phyloP scores from a whole-genome alignment of 2,113 vertebrate species.

The Hassar affinis region DNA sequence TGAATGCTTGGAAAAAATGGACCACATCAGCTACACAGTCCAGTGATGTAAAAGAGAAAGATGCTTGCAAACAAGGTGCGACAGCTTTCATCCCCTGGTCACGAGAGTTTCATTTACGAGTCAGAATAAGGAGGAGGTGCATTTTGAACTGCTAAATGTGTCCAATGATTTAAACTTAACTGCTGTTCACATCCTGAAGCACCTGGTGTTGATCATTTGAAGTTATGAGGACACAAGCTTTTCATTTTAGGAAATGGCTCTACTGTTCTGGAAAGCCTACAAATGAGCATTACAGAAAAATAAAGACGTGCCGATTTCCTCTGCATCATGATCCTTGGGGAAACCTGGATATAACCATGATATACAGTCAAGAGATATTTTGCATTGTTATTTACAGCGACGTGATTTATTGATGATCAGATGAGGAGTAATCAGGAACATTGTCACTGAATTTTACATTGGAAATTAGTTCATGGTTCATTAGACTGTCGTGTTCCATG shows the following conservation, averaged over 20 bases:
- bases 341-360: background rate
- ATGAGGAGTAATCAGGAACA: background rate
- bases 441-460: background rate
- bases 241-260: background rate
- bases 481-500: background rate
- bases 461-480: background rate
- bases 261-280: background rate
- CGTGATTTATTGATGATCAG: background rate
- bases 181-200: slow-evolving; percentile 56
- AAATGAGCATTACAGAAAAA: background rate
- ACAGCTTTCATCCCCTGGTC: background rate
- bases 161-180: slow-evolving; percentile 49
- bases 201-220: slow-evolving; percentile 44
- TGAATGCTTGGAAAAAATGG: slow-evolving; percentile 96
- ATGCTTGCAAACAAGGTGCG: slow-evolving; percentile 77
- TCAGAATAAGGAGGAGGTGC: background rate
- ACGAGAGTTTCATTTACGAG: background rate
- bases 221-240: slow-evolving; percentile 46
- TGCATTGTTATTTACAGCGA: background rate
- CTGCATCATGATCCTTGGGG: background rate
- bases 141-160: background rate
- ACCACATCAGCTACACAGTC: slow-evolving; percentile 73
- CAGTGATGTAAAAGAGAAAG: slow-evolving; percentile 74
- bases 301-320: background rate
- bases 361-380: background rate